Percentiles rank a stretch among this genome's conserved stretches.
Conservation (phyloP, 2,113 vertebrate genomes). For the Manacus vitellinus region DNA sequence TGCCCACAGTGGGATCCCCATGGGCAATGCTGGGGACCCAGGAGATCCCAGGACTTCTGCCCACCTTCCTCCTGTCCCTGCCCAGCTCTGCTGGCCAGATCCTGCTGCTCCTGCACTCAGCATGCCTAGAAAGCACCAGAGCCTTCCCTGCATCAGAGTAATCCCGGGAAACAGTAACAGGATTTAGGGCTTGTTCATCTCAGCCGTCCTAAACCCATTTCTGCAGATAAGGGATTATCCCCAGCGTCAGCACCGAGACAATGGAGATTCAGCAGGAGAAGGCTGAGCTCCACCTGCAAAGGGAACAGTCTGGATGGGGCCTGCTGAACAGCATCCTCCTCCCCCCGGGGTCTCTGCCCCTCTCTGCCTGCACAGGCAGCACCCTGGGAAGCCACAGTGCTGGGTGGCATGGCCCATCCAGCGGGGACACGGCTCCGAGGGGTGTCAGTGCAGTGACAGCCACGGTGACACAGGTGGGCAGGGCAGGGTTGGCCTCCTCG, state of each 20-base stretch:
- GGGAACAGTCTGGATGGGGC: rapidly evolving
- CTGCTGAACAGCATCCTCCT: not conserved
- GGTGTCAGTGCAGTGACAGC: not conserved
- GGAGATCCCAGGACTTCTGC: not conserved
- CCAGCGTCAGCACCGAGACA: not conserved
- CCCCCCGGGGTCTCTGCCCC: not conserved
- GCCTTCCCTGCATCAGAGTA: not conserved
- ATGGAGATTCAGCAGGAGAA: not conserved
- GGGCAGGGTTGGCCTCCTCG: not conserved
- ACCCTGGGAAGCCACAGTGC: not conserved
- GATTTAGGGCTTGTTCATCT: conserved; percentile 27
- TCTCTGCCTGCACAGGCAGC: not conserved
- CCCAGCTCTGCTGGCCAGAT: not conserved
- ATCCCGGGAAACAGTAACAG: not conserved
- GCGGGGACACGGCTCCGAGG: rapidly evolving
- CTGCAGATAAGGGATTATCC: conserved; percentile 17
- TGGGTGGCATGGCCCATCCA: rapidly evolving
- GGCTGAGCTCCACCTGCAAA: not conserved
- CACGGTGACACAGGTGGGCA: rapidly evolving
- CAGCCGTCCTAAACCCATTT: conserved; percentile 21
- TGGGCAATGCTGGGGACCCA: not conserved
- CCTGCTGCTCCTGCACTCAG: not conserved
- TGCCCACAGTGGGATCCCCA: not conserved
- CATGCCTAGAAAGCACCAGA: not conserved
- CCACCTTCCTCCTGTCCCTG: not conserved